phyloP scores from a whole-genome alignment of 2,797 vertebrate genomes.

The Acanthornis magna region DNA sequence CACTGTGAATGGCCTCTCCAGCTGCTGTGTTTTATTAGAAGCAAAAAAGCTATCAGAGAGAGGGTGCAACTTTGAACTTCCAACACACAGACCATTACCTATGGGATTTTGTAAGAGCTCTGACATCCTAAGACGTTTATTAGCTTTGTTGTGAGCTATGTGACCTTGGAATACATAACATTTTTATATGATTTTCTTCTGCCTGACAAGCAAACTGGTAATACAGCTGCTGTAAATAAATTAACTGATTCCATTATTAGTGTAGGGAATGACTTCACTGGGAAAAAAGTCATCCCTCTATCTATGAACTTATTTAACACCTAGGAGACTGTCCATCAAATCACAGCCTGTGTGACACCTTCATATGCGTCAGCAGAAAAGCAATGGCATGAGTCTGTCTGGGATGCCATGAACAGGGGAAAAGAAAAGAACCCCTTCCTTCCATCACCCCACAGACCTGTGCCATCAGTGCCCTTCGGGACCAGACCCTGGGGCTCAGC shows the following conservation, averaged over 20 bases:
- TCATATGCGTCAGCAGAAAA: not conserved
- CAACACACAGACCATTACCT: not conserved
- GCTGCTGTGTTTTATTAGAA: not conserved
- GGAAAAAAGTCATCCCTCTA: not conserved
- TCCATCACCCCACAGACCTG: not conserved
- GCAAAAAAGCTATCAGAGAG: not conserved
- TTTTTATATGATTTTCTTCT: not conserved
- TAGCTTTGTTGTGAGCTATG: not conserved
- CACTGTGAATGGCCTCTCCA: not conserved
- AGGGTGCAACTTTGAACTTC: not conserved
- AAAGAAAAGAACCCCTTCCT: not conserved
- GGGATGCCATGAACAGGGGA: fast-evolving
- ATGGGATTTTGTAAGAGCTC: not conserved
- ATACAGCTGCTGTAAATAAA: not conserved
- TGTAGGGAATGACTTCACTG: not conserved
- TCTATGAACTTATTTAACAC: not conserved
- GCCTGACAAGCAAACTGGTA: not conserved
- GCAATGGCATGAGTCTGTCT: fast-evolving
- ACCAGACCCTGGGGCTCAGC: fast-evolving
- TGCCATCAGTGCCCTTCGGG: fast-evolving
- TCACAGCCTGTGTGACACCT: not conserved
- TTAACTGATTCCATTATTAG: not conserved
- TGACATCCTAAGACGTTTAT: not conserved
- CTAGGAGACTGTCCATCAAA: not conserved
- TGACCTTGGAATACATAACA: not conserved